Percentiles rank a stretch among this genome's conserved stretches.
phyloP scores from a whole-genome alignment of 2,797 vertebrate genomes.

The Hoplostethus mediterraneus region DNA sequence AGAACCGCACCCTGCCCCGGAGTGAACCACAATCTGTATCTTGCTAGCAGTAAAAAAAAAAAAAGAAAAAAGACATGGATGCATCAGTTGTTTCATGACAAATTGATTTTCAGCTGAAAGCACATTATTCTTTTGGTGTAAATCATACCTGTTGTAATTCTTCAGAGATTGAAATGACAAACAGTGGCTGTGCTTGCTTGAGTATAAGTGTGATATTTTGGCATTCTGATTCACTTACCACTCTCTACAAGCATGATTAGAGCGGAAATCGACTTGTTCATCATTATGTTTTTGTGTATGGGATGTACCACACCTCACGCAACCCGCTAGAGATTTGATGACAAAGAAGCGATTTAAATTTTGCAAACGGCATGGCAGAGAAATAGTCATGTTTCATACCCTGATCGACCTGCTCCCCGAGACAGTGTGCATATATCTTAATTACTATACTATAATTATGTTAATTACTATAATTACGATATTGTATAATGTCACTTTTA shows the following conservation, averaged over 20 bases:
- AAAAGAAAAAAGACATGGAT: constrained; percentile 51
- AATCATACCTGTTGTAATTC: constrained; percentile 68
- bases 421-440: constrained; percentile 39
- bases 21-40: constrained; percentile 51
- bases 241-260: constrained; percentile 67
- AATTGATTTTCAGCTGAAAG: constrained; percentile 74
- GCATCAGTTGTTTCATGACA: constrained; percentile 63
- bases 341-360: constrained; percentile 25
- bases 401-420: constrained; percentile 23
- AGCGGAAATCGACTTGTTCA: constrained; percentile 80
- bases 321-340: constrained; percentile 71
- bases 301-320: constrained; percentile 60
- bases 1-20: constrained; percentile 42
- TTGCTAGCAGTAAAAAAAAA: constrained; percentile 31
- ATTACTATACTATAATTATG: constrained; percentile 1
- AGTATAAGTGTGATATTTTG: constrained; percentile 57
- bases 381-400: constrained; percentile 32
- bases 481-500: neutral
- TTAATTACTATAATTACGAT: too few species aligned
- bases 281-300: constrained; percentile 67
- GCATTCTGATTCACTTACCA: constrained; percentile 69
- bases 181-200: constrained; percentile 54
- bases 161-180: constrained; percentile 54
- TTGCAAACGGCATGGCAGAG: neutral
- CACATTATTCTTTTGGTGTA: constrained; percentile 52